phyloP scores from a whole-genome alignment of 2,113 vertebrate species.

The Perccottus glenii region DNA sequence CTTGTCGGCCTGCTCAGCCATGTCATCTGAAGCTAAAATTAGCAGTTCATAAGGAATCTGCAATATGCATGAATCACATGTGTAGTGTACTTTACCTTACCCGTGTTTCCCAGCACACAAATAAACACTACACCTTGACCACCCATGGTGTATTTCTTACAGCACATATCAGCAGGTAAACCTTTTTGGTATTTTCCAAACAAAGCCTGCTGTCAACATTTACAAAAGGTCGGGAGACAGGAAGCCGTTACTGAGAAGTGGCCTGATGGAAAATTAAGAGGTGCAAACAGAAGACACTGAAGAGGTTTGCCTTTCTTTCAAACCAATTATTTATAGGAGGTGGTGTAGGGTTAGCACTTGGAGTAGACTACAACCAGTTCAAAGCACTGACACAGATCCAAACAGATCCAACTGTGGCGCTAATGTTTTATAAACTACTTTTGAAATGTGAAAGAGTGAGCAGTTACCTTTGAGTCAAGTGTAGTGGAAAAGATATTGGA shows the following conservation, averaged over 20 bases:
- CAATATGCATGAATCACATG: constrained; percentile 57
- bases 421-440: background rate
- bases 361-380: background rate
- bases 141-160: constrained; percentile 11
- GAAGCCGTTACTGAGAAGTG: background rate
- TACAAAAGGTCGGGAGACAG: background rate
- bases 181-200: background rate
- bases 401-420: background rate
- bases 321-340: constrained; percentile 87
- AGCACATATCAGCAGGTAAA: background rate
- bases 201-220: background rate
- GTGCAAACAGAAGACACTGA: constrained; percentile 27
- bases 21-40: constrained; percentile 49
- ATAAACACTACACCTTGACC: constrained; percentile 32
- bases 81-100: constrained; percentile 39
- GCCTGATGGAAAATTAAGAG: constrained; percentile 30
- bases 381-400: background rate
- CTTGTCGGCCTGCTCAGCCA: constrained; percentile 1
- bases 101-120: constrained; percentile 49
- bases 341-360: constrained; percentile 60
- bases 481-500: too few relatives aligned
- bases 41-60: constrained; percentile 52
- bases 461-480: background rate
- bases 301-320: constrained; percentile 72
- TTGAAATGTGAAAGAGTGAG: background rate